Conservation (phyloP, 2,113 vertebrate species). For the Aphelocoma coerulescens region DNA sequence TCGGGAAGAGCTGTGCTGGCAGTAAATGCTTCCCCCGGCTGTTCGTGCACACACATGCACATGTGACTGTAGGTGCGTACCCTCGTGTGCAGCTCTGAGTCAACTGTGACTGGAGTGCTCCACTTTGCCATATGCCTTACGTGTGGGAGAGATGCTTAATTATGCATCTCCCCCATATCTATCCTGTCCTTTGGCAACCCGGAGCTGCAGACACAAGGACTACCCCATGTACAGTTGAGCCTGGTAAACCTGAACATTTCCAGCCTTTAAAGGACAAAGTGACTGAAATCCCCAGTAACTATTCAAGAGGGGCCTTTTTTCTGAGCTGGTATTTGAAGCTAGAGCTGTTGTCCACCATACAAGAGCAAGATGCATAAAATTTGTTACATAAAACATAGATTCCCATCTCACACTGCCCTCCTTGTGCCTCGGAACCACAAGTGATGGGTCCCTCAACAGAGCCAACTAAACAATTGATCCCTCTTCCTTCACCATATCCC, state of each 20-base stretch:
- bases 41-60: background rate
- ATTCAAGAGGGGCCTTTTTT: background rate
- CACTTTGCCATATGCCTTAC: background rate
- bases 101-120: background rate
- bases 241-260: conserved; percentile 59
- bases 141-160: background rate
- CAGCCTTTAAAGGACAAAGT: background rate
- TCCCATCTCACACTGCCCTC: background rate
- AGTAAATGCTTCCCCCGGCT: background rate
- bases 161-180: background rate
- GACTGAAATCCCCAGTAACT: background rate
- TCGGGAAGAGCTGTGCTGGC: background rate
- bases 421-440: background rate
- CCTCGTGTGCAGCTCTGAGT: conserved; percentile 15
- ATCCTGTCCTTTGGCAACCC: conserved; percentile 17
- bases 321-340: background rate
- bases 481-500: background rate
- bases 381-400: background rate
- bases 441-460: background rate
- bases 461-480: background rate
- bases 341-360: background rate
- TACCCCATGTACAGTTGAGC: conserved; percentile 1
- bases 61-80: background rate
- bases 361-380: background rate
- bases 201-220: conserved; percentile 14